Evolutionary conservation across 2,113 vertebrate species (phyloP).

Genomic region (Cyanocitta stelleri): DNA sequence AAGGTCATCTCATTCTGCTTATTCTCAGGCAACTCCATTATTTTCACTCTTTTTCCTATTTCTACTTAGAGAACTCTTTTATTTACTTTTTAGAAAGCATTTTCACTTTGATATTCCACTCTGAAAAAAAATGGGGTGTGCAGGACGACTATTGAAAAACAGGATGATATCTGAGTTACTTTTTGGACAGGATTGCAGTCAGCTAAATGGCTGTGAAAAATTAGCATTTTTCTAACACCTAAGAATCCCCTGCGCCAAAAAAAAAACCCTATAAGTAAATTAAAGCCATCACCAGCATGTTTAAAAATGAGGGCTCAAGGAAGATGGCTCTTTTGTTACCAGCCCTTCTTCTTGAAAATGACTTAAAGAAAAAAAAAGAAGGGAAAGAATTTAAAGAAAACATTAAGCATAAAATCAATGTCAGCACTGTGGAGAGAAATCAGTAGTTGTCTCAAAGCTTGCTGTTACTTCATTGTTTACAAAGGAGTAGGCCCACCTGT

Average conservation of each 20-base stretch:
- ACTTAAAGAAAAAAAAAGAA: neutral
- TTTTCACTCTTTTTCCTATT: neutral
- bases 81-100: neutral
- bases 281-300: neutral
- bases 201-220: neutral
- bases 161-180: neutral
- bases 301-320: neutral
- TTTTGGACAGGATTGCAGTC: neutral
- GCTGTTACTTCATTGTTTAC: neutral
- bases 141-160: neutral
- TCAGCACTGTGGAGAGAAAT: neutral
- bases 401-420: neutral
- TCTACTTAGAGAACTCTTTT: neutral
- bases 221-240: neutral
- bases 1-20: neutral
- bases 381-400: neutral
- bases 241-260: accelerated
- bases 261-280: neutral
- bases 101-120: neutral
- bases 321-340: neutral
- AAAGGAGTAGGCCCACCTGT: neutral
- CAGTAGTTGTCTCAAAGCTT: neutral
- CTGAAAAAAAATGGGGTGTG: neutral
- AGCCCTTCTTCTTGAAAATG: neutral
- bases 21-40: neutral